Evolutionary conservation across 2,113 vertebrate species (phyloP).

Genomic region (Phoxinus phoxinus): DNA sequence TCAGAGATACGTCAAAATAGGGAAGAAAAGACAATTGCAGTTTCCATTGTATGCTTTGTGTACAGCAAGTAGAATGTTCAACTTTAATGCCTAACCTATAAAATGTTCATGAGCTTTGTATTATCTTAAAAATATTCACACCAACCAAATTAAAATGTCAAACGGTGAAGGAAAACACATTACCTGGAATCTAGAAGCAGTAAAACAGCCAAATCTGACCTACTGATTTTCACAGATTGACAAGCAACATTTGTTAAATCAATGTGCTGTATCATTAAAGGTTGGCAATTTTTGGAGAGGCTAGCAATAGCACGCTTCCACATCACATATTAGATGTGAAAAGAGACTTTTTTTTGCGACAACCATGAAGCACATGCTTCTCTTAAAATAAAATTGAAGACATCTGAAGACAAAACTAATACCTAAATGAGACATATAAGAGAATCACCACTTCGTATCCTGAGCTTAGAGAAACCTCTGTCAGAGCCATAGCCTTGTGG

Average conservation of each 20-base stretch:
- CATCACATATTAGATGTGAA: too few relatives aligned
- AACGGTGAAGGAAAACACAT: neutral
- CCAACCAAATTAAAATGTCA: neutral
- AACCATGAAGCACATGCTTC: too few relatives aligned
- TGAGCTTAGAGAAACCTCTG: too few relatives aligned
- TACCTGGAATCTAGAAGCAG: neutral
- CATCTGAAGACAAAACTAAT: too few relatives aligned
- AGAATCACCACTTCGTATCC: too few relatives aligned
- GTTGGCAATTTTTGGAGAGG: too few relatives aligned
- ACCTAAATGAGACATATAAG: too few relatives aligned
- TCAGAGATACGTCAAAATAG: neutral
- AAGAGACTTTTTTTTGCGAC: too few relatives aligned
- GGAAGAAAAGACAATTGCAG: neutral
- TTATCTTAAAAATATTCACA: neutral
- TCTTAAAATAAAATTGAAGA: too few relatives aligned
- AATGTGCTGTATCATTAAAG: neutral
- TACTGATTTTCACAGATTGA: neutral
- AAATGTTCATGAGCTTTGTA: neutral
- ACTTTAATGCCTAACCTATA: neutral
- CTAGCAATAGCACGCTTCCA: too few relatives aligned
- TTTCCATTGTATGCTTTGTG: neutral
- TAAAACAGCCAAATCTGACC: neutral
- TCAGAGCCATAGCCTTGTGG: too few relatives aligned
- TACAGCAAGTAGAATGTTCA: neutral
- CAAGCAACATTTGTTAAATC: neutral